Percentiles rank a stretch among this genome's conserved stretches.
phyloP scores from a whole-genome alignment of 2,888 invertebrate genomes.

The Drosophila prolongata region DNA sequence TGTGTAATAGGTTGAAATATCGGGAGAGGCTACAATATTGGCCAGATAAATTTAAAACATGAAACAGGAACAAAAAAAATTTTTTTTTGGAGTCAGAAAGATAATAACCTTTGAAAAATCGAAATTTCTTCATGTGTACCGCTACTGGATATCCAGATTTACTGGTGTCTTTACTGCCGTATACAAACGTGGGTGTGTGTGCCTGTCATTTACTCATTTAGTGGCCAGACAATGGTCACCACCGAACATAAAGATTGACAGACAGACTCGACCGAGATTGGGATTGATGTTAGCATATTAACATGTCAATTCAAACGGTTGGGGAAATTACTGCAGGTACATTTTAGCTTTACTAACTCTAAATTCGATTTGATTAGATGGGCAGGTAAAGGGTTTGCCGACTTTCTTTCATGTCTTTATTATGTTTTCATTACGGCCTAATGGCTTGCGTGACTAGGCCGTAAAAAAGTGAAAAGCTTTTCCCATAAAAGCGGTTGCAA shows the following conservation, averaged over 20 bases:
- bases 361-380: constrained; percentile 18
- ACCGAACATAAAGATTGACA: constrained; percentile 28
- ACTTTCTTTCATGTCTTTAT: constrained; percentile 14
- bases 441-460: constrained; percentile 58
- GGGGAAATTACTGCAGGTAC: constrained; percentile 4
- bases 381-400: constrained; percentile 3
- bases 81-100: no score
- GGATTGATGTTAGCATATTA: constrained; percentile 69
- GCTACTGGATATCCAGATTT: constrained; percentile 13
- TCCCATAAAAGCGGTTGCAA: constrained; percentile 40
- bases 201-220: constrained; percentile 53
- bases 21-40: no score
- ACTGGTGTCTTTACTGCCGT: constrained; percentile 13
- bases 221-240: constrained; percentile 55
- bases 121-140: not conserved
- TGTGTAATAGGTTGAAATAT: no score
- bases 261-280: constrained; percentile 50
- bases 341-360: not conserved
- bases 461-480: constrained; percentile 57
- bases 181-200: constrained; percentile 4
- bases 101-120: not conserved
- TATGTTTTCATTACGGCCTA: constrained; percentile 23
- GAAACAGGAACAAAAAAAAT: no score
- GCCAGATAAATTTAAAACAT: not conserved
- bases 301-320: constrained; percentile 32